phyloP scores from a whole-genome alignment of 1,140 invertebrate genomes.

The Mercenaria mercenaria region DNA sequence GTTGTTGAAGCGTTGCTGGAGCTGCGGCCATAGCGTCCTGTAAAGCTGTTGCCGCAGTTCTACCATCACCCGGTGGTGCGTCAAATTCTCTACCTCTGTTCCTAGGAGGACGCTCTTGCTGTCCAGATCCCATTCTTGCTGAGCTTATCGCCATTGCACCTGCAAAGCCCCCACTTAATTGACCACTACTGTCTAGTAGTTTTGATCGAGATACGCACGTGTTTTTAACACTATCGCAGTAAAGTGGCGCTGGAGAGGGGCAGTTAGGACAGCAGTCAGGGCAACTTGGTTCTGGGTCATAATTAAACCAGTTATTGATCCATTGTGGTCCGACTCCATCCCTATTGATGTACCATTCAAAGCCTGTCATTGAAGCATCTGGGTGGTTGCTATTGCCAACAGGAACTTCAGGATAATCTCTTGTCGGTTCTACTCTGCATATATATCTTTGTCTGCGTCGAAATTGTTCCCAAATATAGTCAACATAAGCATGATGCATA shows the following conservation, averaged over 20 bases:
- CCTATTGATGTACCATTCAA: not conserved
- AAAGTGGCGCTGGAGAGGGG: not conserved
- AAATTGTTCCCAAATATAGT: conserved; percentile 79
- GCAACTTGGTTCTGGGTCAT: conserved; percentile 20
- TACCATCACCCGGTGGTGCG: conserved; percentile 1
- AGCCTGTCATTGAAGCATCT: conserved; percentile 5
- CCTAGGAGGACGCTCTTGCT: not conserved
- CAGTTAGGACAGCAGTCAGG: conserved; percentile 45
- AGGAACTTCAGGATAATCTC: conserved; percentile 29
- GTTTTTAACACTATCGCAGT: not conserved
- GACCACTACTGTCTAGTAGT: not conserved
- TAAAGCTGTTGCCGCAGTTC: conserved; percentile 30
- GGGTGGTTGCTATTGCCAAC: not conserved
- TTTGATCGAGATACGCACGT: conserved; percentile 27
- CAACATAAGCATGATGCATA: conserved; percentile 85
- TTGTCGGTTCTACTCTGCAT: conserved; percentile 29
- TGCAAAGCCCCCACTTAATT: too few species aligned
- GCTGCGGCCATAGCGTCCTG: not conserved
- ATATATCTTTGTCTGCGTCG: not conserved
- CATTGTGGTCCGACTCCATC: conserved; percentile 31
- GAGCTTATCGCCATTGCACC: not conserved
- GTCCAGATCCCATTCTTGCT: not conserved
- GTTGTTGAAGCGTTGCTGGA: too few species aligned
- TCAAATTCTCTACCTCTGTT: conserved; percentile 7
- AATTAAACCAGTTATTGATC: conserved; percentile 37